Evolutionary conservation across 2,888 invertebrate genomes (phyloP).

Genomic region (Thumatha senex): DNA sequence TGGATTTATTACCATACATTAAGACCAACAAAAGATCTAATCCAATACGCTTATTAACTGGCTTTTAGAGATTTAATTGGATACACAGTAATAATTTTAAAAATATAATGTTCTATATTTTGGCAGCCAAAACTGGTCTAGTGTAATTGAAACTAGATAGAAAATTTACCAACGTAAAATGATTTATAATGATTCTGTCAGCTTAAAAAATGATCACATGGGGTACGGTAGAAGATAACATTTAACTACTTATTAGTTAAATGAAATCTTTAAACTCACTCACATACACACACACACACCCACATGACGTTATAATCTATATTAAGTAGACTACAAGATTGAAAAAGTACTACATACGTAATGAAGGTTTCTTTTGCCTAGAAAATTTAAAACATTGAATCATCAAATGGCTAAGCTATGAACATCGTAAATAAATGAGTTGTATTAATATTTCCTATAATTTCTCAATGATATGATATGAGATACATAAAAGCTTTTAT

Average conservation of each 20-base stretch:
- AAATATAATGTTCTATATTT: slow-evolving; percentile 20
- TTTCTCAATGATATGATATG: no score
- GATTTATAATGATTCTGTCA: slow-evolving; percentile 13
- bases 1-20: slow-evolving; percentile 65
- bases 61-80: slow-evolving; percentile 37
- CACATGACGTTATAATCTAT: no score
- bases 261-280: no score
- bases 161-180: slow-evolving; percentile 11
- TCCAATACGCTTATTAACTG: slow-evolving; percentile 57
- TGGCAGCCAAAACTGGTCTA: slow-evolving; percentile 19
- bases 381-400: no score
- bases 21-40: slow-evolving; percentile 60
- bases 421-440: no score
- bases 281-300: no score
- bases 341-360: no score
- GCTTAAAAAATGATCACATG: background rate
- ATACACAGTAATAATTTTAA: slow-evolving; percentile 24
- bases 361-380: no score
- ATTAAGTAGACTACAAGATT: no score
- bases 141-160: slow-evolving; percentile 24
- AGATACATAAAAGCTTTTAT: no score
- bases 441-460: no score
- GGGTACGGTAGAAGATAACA: background rate
- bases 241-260: background rate
- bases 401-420: no score